Evolutionary conservation across 2,797 vertebrate genomes (phyloP).

Genomic region (Sitta carolinensis): DNA sequence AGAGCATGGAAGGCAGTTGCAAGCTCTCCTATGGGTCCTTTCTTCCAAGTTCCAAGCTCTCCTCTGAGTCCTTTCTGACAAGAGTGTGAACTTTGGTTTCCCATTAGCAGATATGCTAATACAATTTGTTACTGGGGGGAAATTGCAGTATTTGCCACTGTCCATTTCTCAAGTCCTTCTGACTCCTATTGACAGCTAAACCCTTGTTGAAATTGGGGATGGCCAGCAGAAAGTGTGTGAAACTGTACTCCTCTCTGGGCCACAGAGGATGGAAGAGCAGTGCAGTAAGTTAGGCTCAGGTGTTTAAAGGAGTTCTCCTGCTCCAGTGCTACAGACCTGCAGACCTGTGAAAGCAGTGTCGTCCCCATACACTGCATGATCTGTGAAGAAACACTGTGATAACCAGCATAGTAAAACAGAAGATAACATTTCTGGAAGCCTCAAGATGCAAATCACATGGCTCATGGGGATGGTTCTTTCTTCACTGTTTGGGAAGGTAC

Average conservation of each 20-base stretch:
- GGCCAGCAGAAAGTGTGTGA: not conserved
- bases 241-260: not conserved
- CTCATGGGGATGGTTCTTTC: accelerated
- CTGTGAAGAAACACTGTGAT: accelerated
- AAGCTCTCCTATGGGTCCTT: not conserved
- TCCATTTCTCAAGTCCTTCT: not conserved
- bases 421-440: not conserved
- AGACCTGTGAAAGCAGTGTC: not conserved
- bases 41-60: not conserved
- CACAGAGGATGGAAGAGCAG: accelerated
- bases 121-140: not conserved
- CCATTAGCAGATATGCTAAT: not conserved
- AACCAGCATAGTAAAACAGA: not conserved
- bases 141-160: not conserved
- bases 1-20: not conserved
- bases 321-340: not conserved
- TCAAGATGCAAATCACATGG: accelerated
- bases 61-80: not conserved
- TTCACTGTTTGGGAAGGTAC: not conserved
- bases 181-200: not conserved
- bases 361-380: accelerated
- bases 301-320: not conserved
- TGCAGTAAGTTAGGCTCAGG: not conserved
- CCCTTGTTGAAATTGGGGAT: accelerated
- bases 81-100: not conserved